Evolutionary conservation across 1,140 invertebrate species (phyloP).

Genomic region (Nilaparvata lugens): DNA sequence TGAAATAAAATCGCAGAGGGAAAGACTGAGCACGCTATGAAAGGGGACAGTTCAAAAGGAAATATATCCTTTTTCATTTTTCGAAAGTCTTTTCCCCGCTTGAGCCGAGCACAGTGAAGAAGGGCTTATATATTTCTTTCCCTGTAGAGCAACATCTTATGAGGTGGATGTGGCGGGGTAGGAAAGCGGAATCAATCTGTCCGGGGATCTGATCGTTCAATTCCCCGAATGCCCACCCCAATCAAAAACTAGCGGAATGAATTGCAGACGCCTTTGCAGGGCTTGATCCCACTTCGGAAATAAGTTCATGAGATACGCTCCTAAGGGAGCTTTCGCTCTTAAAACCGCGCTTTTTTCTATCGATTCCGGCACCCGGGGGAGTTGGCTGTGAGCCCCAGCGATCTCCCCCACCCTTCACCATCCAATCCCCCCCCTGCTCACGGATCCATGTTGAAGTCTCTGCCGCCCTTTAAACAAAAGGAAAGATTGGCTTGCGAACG

Average conservation of each 20-base stretch:
- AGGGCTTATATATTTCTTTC: too few species aligned
- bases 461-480: too few species aligned
- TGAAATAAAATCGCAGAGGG: too few species aligned
- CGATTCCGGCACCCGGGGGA: neutral
- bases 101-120: too few species aligned
- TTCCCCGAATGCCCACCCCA: neutral
- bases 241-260: slow-evolving; percentile 17
- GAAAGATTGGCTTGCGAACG: too few species aligned
- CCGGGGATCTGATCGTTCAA: slow-evolving; percentile 9
- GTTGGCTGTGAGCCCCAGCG: too few species aligned
- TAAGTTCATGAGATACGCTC: slow-evolving; percentile 3
- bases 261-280: slow-evolving; percentile 1
- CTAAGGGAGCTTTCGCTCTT: neutral
- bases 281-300: slow-evolving; percentile 7
- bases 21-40: too few species aligned
- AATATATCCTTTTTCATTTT: too few species aligned
- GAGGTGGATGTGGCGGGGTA: neutral
- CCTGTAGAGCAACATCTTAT: neutral
- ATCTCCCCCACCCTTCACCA: too few species aligned
- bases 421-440: neutral
- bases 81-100: too few species aligned
- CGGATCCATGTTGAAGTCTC: too few species aligned
- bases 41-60: too few species aligned
- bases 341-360: neutral
- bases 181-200: slow-evolving; percentile 8